Evolutionary conservation across 2,797 vertebrate genomes (phyloP).

Genomic region (Morus bassanus): DNA sequence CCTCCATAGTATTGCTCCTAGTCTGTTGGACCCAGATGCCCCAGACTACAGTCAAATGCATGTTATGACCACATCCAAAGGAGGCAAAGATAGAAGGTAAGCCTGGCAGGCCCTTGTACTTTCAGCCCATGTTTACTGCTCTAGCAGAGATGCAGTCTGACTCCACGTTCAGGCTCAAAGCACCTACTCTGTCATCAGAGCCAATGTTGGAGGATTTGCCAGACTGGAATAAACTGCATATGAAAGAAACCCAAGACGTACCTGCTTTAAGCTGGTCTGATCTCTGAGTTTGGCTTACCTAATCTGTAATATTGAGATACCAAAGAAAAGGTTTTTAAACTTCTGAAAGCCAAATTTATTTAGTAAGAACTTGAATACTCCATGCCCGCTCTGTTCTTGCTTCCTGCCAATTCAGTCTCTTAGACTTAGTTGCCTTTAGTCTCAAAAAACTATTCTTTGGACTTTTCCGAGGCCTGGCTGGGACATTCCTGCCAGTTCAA

Average conservation of each 20-base stretch:
- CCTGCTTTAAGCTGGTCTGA: neutral
- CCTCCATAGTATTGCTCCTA: neutral
- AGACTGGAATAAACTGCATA: neutral
- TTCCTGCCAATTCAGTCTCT: neutral
- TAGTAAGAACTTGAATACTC: neutral
- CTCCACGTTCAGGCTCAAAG: neutral
- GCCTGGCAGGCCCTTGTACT: neutral
- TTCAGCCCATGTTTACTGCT: neutral
- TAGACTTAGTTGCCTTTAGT: neutral
- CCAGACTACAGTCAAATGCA: neutral
- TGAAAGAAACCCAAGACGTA: neutral
- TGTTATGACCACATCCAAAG: neutral
- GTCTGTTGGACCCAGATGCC: neutral
- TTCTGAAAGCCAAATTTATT: neutral
- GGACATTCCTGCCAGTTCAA: neutral
- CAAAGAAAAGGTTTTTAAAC: neutral
- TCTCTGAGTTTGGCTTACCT: neutral
- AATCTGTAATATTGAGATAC: neutral
- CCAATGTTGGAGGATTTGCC: neutral
- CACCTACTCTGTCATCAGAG: neutral
- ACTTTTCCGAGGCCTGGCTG: accelerated
- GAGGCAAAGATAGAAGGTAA: neutral
- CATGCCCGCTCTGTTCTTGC: neutral
- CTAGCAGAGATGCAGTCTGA: neutral
- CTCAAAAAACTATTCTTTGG: neutral